These are phyloP conservation scores for Thinocorus orbignyianus DNA, from an alignment of 2,113 vertebrate genomes.

Conservation along the genomic window DNA sequence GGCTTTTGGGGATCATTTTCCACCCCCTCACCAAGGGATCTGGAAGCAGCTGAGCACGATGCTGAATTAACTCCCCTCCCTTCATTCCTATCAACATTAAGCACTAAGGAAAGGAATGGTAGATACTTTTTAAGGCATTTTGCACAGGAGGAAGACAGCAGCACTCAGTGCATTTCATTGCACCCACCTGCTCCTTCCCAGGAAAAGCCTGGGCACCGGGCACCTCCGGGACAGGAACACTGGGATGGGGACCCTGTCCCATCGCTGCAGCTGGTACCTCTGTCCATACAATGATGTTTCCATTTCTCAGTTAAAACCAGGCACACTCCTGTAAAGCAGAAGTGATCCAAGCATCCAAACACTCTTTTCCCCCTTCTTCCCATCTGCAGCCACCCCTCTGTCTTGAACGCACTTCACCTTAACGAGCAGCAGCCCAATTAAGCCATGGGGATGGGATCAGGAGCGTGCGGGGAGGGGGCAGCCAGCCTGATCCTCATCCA, in stretches of 20 bases:
- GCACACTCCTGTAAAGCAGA: not conserved
- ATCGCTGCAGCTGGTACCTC: not conserved
- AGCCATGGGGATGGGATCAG: accelerated
- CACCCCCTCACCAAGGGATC: not conserved
- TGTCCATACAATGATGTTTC: accelerated
- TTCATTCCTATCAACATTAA: accelerated
- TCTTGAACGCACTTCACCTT: accelerated
- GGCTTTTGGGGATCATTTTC: not conserved
- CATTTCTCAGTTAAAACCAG: not conserved
- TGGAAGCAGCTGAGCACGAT: not conserved
- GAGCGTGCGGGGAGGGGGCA: not conserved
- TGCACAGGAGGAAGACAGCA: not conserved
- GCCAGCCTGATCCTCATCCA: not conserved
- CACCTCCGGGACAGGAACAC: not conserved
- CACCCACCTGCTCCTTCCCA: not conserved
- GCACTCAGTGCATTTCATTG: not conserved
- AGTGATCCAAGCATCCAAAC: accelerated
- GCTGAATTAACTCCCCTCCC: not conserved
- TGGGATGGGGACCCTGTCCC: not conserved
- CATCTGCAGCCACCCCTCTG: accelerated
- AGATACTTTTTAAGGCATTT: not conserved
- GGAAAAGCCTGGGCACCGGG: not conserved
- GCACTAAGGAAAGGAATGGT: not conserved
- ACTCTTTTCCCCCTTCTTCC: not conserved
- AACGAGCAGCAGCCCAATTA: not conserved